phyloP scores from a whole-genome alignment of 2,113 vertebrate species.

The Tursiops truncatus region DNA sequence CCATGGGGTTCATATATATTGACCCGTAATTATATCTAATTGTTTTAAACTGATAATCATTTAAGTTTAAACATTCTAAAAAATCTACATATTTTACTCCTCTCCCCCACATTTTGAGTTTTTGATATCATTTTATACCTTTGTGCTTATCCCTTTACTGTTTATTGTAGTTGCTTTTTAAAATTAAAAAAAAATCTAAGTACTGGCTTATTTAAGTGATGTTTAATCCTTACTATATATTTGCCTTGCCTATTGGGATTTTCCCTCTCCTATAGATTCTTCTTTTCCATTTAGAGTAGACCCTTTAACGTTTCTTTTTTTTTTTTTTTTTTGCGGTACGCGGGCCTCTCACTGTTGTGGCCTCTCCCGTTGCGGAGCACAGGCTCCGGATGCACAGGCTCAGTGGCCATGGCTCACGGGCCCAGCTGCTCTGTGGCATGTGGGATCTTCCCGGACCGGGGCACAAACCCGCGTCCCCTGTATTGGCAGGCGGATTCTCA shows the following conservation, averaged over 20 bases:
- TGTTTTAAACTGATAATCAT: not conserved
- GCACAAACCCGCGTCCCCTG: too few relatives aligned
- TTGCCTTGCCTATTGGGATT: not conserved
- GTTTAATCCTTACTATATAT: not conserved
- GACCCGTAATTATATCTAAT: not conserved
- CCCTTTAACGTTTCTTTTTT: too few relatives aligned
- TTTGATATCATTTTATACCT: not conserved
- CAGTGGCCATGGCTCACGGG: too few relatives aligned
- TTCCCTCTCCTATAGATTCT: not conserved
- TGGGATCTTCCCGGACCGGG: too few relatives aligned
- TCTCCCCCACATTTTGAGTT: not conserved
- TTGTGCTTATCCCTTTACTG: not conserved
- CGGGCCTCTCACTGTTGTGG: too few relatives aligned
- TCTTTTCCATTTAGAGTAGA: too few relatives aligned
- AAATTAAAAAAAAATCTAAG: not conserved
- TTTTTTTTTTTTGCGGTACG: too few relatives aligned
- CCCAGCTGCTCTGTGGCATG: too few relatives aligned
- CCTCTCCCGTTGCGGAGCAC: too few relatives aligned
- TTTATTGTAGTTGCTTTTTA: not conserved
- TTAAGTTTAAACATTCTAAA: not conserved
- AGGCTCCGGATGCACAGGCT: too few relatives aligned
- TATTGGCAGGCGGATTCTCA: too few relatives aligned
- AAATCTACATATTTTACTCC: not conserved
- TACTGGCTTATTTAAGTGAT: not conserved
- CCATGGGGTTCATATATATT: not conserved